Evolutionary conservation across 2,888 invertebrate genomes (phyloP).

Genomic region (Aphodius sticticus): DNA sequence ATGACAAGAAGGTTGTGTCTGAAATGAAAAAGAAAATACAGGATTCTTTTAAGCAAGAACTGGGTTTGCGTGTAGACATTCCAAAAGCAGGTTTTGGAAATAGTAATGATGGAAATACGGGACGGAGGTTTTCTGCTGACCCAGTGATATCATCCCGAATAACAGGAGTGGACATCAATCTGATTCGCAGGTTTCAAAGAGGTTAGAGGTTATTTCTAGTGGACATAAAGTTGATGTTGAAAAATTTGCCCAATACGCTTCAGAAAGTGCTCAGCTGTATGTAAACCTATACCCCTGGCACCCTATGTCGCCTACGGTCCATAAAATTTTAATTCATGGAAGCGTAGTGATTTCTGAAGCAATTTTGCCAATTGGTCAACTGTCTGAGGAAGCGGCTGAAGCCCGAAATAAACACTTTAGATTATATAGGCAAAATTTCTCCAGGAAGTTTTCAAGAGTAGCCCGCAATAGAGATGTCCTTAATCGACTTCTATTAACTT

Average conservation of each 20-base stretch:
- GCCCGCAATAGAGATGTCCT: conserved; percentile 9
- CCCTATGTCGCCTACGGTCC: conserved; percentile 43
- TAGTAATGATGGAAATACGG: conserved; percentile 49
- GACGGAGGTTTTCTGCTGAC: conserved; percentile 45
- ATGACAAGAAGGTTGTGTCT: conserved; percentile 29
- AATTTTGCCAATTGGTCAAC: conserved; percentile 32
- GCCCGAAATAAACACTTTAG: conserved; percentile 42
- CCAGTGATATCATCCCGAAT: conserved; percentile 37
- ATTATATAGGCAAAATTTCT: conserved; percentile 40
- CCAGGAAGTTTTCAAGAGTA: conserved; percentile 20
- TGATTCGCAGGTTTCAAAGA: conserved; percentile 33
- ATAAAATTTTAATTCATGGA: conserved; percentile 50
- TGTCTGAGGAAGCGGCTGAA: conserved; percentile 38
- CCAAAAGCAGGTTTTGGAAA: conserved; percentile 48
- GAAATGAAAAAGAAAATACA: conserved; percentile 38
- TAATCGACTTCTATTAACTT: conserved; percentile 13
- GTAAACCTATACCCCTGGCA: conserved; percentile 19
- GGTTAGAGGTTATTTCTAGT: conserved; percentile 31
- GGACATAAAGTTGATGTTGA: conserved; percentile 28
- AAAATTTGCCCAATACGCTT: conserved; percentile 23
- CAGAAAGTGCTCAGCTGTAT: conserved; percentile 23
- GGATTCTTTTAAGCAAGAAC: conserved; percentile 40
- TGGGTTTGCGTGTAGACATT: conserved; percentile 48
- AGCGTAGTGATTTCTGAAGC: conserved; percentile 40
- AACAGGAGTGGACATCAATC: conserved; percentile 34